Base-by-base conservation (phyloP, 2,113 vertebrate genomes). In the Butorides virescens region DNA sequence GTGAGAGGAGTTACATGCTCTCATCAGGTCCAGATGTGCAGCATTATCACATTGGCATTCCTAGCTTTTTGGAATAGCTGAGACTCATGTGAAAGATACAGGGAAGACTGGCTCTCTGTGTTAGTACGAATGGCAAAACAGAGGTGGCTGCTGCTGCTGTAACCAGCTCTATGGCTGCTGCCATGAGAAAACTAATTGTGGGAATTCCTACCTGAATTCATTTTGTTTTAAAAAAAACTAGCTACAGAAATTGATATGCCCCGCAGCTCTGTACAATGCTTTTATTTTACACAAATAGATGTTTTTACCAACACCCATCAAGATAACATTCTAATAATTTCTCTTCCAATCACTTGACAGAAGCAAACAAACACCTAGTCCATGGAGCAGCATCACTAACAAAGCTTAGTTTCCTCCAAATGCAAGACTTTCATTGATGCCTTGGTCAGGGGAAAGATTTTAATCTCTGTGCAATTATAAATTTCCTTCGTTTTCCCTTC, bases 1-100 rank as follows among this genome's bases (percentile, higher is more conserved):
- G 5, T 39, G 39, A 61, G 22, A 68, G 55, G 82, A 88, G 5
- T 37, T 25, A 25, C 0, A 0, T 52, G 9, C 7, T 63, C 3
- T n/a, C n/a, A 58, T 32, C 15, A 50, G 30, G 26, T 61, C 29
- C 49, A 27, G 36, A 47, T 10, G 23, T 49, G 39, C 27, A 72
- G 34, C 20, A 26, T 39, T 66, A 44, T 5, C 36, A 44, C 16
- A 30, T 2, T 53, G 30, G 18, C 4, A 5, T 30, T 36, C 55
- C 39, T 15, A 52, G 14, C 2, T 21, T 66, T 77, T 72, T 63
- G 19, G 7, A 61, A 55, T 14, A 77, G 11, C 30, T 74, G 70
- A 66, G 30, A 56, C 9, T 15, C 68, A 6, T 10, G 11, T 53
- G 61, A 66, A 91, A 62, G 22, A 20, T 5, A 11, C 2, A 25